Base-by-base conservation (phyloP, 2,888 invertebrate genomes). In the Sesia bembeciformis region DNA sequence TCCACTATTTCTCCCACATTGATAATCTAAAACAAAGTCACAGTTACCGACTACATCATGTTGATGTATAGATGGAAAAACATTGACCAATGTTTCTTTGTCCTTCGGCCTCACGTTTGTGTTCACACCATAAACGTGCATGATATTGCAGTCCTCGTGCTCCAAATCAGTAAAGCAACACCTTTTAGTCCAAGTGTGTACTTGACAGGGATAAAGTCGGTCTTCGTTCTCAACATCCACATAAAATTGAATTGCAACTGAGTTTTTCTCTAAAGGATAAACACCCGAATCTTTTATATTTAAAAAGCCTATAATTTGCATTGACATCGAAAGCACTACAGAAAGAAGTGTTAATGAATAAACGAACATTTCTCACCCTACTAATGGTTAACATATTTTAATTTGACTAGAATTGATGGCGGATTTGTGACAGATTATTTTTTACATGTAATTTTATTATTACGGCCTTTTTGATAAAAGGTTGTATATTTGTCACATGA, bases 21-120 rank as follows among this genome's bases (percentile, higher is more conserved):
- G 62, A 56, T 66, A 72, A 6, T 73, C 58, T 42, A 85, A 40
- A 2, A 60, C 39, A 8, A 85, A 69, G 55, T 73, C 62, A 52
- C 84, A 84, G 51, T 68, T 72, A 2, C 87, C 87, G 5, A 72
- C 53, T 60, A 76, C 73, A 56, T 85, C 80, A 52, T 84, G 72
- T 53, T 73, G 78, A 46, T 67, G 66, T 46, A 84, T 51, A 0
- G 74, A 65, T 6, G 83, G 82, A 40, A 77, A 76, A 5, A 83
- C 65, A 55, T 67, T 74, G 41, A 79, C 40, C 1, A 82, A 57
- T 3, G 74, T 77, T 54, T 70, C 67, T 8, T 75, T 64, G 40
- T 74, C 72, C 57, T 67, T 71, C 4, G 84, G 76, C 43, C 64
- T 62, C 0, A 86, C 43, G 50, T 64, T 62, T 4, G 56, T 49